Base-by-base conservation (phyloP, 2,797 vertebrate genomes). In the Meda fulgida region DNA sequence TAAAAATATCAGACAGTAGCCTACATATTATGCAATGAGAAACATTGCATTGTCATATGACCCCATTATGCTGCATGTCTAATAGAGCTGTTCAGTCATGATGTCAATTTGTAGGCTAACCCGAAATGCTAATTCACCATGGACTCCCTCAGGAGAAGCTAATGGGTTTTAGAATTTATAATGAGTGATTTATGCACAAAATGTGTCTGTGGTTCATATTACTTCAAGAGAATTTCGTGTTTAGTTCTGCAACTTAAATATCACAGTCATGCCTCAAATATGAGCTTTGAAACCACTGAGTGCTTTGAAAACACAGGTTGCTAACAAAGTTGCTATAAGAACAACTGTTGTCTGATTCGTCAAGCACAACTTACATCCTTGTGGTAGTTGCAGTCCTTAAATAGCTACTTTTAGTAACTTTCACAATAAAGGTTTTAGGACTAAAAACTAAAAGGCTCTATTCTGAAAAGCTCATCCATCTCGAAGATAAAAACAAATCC, bases 11-110 rank as follows among this genome's bases (percentile, higher is more conserved):
- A 72, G n/a, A 72, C n/a, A 58, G 34, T 55, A n/a, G n/a, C n/a
- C n/a, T n/a, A 70, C 29, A 53, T 55, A 71, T 81, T 55, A 71
- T 19, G 75, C 36, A 29, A 78, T 43, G 36, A 26, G 16, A 78
- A 43, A 43, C 38, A 78, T 29, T 63, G 9, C 16, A 21, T 81
- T 60, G 36, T 81, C 80, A 81, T 21, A 60, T 73, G 80, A 73
- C 55, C 26, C n/a, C 14, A 70, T 63, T 73, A 82, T 34, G 26
- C 2, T 73, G 38, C 38, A 72, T 63, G 70, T 8, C 11, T 46
- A 46, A 81, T 72, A 60, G 26, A 46, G 53, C 8, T 73, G 55
- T 72, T 58, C 26, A 60, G 36, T 43, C 48, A 71, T 72, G 51
- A 38, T 26, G 36, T 63, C n/a, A 78, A 43, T 63, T 78, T 78